Evolutionary conservation across 2,113 vertebrate genomes (phyloP), one percentile per base, ranked within the genome.

Genomic region (Urocynchramus pylzowi): DNA sequence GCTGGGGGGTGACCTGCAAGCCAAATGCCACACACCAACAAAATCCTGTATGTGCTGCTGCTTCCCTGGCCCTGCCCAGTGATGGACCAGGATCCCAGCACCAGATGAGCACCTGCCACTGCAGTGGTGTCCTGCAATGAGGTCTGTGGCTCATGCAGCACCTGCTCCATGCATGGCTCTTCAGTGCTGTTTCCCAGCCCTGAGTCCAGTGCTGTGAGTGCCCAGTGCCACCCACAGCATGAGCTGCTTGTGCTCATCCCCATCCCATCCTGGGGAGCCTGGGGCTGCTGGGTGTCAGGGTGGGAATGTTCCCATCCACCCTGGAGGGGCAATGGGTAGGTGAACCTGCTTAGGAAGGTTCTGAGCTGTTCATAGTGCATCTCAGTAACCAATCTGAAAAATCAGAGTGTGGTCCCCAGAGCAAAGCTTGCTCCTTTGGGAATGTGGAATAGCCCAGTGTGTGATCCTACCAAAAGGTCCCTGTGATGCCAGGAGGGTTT

Each of bases 141-240:
- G 21, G 12, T 33, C 42, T 1, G 2, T 50, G 53, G 19, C 28
- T 91, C 13, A 2, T 3, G 30, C 50, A 60, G 60, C 30, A 42
- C 13, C 45, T 54, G 50, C 50, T 74, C 28, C 30, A 11, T 37
- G 23, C 30, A 23, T 0, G 0, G 33, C 16, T 41, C 35, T 33
- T 65, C 2, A 18, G 18, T 53, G 56, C 53, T 52, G 7, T 49
- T 78, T 67, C 47, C 61, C 60, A 78, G 31, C 47, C 7, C 31
- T 16, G 20, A 68, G 13, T 54, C 33, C 63, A 45, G 52, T 26
- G 33, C 44, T 30, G 4, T 0, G 1, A 31, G 56, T n/a, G 31
- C 11, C 16, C 42, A 52, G n/a, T 35, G 50, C 35, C 3, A 2
- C 45, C 19, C 45, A 33, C 20, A 35, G 21, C 21, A 27, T 19